These are phyloP conservation scores for Neodiprion lecontei DNA, from an alignment of 1,140 invertebrate genomes.

Conservation along the genomic window DNA sequence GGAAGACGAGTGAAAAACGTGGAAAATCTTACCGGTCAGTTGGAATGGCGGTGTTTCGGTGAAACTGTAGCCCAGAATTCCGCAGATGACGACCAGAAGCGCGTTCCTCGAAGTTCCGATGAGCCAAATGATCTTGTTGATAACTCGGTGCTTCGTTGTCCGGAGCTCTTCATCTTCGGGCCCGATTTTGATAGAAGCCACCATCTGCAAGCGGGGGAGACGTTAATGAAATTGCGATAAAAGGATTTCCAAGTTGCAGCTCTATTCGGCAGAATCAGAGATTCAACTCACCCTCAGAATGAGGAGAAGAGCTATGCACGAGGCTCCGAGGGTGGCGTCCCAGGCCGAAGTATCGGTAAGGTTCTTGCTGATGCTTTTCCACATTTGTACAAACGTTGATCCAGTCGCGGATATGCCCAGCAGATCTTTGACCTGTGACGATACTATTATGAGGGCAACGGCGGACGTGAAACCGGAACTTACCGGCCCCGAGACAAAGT, in stretches of 20 bases:
- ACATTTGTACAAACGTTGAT: constrained; percentile 76
- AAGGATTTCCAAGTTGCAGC: too few relatives aligned
- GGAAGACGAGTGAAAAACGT: background rate
- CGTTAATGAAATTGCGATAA: constrained; percentile 27
- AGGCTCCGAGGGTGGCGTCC: constrained; percentile 74
- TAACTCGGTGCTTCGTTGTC: constrained; percentile 54
- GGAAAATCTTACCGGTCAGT: constrained; percentile 65
- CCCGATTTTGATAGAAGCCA: constrained; percentile 67
- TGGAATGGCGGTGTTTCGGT: constrained; percentile 61
- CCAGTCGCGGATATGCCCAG: constrained; percentile 80
- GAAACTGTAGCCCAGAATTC: constrained; percentile 67
- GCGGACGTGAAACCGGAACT: constrained; percentile 93
- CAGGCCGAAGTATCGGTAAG: constrained; percentile 67
- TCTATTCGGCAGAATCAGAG: too few relatives aligned
- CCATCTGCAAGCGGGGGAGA: constrained; percentile 53
- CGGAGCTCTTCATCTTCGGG: constrained; percentile 58
- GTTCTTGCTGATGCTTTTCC: constrained; percentile 70
- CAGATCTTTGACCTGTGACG: constrained; percentile 87
- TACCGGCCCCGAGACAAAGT: constrained; percentile 92
- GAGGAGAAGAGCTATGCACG: constrained; percentile 76
- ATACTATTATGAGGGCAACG: constrained; percentile 88
- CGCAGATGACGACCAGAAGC: constrained; percentile 74
- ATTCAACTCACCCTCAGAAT: constrained; percentile 69
- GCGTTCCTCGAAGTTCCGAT: constrained; percentile 78
- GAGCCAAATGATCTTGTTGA: constrained; percentile 65